Base-by-base conservation (phyloP, 2,888 invertebrate genomes). In the Iphiclides podalirius region DNA sequence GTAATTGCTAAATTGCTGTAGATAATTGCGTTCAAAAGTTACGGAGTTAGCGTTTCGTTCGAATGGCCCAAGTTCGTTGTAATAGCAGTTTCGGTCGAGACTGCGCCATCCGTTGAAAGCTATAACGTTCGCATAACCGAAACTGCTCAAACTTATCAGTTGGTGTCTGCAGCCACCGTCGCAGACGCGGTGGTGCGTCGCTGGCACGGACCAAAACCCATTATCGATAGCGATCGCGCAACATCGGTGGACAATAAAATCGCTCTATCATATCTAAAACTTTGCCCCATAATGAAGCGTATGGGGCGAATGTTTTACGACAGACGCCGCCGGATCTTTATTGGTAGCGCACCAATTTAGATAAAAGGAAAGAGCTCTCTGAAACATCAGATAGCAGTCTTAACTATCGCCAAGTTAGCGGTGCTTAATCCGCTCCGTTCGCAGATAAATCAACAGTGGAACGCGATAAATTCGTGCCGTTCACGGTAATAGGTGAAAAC, bases 401-500 rank as follows among this genome's bases (percentile, higher is more conserved):
- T 88, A 88, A 88, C 88, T 88, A 88, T 88, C 83, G 85, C 82
- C 85, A 86, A 88, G 82, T 88, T 88, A 87, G 87, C 85, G 83
- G 83, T 83, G 86, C 79, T 88, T 88, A 87, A 88, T 86, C 85
- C 85, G 77, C 70, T 74, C 74, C 70, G 78, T 72, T 72, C 72
- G 74, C 62, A 76, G 72, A 87, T 88, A 88, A 87, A 87, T 88
- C 87, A 88, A 87, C 82, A 84, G 86, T 77, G 65, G 77, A 76
- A 80, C 74, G 79, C 82, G 66, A 87, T 87, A 88, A 88, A 88
- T 87, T 81, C 71, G 63, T 74, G 63, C 70, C 70, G 73, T 74
- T 71, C 78, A 75, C 75, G 72, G 83, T 87, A 86, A 88, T 88
- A 87, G 87, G 88, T 87, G 86, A 84, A 88, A 88, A 87, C 86